Conservation (phyloP, 2,113 vertebrate species). For the Pongo pygmaeus region DNA sequence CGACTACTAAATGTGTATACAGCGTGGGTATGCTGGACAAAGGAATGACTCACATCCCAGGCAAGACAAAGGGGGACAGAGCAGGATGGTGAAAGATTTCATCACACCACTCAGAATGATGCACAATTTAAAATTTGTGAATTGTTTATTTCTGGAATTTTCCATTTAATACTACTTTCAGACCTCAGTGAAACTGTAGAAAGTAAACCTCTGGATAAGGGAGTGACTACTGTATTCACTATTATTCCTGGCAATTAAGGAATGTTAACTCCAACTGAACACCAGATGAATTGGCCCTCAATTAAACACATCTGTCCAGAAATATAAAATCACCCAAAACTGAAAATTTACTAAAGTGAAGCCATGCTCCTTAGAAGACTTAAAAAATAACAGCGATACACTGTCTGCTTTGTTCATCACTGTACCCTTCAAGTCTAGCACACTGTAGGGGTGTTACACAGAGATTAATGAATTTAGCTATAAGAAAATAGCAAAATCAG, state of each 20-base stretch:
- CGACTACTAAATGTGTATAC: background rate
- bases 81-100: background rate
- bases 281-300: background rate
- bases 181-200: background rate
- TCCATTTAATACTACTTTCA: background rate
- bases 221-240: background rate
- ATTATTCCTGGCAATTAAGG: background rate
- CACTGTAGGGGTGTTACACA: background rate
- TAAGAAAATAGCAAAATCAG: slow-evolving; percentile 6
- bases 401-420: background rate
- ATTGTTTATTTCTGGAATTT: background rate
- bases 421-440: background rate
- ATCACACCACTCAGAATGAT: background rate
- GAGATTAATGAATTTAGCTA: background rate
- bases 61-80: background rate
- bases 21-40: background rate
- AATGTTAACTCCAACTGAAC: background rate
- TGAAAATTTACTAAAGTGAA: background rate
- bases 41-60: background rate
- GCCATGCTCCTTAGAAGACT: background rate
- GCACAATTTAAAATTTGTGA: background rate
- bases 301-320: background rate
- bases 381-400: background rate
- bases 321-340: background rate
- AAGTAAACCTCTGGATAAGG: background rate